phyloP scores from a whole-genome alignment of 2,888 invertebrate genomes.

The Calameuta filiformis region DNA sequence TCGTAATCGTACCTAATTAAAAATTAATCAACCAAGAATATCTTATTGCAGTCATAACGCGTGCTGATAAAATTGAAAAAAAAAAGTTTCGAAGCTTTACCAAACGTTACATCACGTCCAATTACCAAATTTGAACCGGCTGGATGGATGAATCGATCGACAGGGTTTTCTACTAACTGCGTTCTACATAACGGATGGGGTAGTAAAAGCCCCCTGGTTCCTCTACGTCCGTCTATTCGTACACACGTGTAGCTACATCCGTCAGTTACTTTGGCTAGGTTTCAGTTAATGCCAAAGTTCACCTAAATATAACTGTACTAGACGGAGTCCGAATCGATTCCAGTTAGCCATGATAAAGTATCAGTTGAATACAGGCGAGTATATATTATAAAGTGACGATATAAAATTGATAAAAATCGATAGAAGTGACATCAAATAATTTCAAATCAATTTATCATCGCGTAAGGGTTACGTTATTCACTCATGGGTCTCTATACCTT shows the following conservation, averaged over 20 bases:
- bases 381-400: neutral
- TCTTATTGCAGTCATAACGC: too few relatives aligned
- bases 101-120: neutral
- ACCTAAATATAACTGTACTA: slow-evolving; percentile 50
- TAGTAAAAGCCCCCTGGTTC: slow-evolving; percentile 42
- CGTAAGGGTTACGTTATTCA: neutral
- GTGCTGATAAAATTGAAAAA: neutral
- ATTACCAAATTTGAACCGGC: neutral
- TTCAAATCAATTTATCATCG: neutral
- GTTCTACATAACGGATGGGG: slow-evolving; percentile 49
- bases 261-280: slow-evolving; percentile 36
- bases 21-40: neutral
- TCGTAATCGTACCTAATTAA: neutral
- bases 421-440: neutral
- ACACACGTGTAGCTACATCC: slow-evolving; percentile 23
- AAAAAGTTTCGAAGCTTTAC: neutral
- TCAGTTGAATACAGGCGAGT: neutral
- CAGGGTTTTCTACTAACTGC: slow-evolving; percentile 14
- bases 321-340: neutral
- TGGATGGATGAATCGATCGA: slow-evolving; percentile 44
- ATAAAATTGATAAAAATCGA: neutral
- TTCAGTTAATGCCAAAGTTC: slow-evolving; percentile 53
- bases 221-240: slow-evolving; percentile 31
- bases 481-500: neutral
- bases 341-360: neutral